phyloP scores from a whole-genome alignment of 2,797 vertebrate genomes.

The Myotis daubentonii region DNA sequence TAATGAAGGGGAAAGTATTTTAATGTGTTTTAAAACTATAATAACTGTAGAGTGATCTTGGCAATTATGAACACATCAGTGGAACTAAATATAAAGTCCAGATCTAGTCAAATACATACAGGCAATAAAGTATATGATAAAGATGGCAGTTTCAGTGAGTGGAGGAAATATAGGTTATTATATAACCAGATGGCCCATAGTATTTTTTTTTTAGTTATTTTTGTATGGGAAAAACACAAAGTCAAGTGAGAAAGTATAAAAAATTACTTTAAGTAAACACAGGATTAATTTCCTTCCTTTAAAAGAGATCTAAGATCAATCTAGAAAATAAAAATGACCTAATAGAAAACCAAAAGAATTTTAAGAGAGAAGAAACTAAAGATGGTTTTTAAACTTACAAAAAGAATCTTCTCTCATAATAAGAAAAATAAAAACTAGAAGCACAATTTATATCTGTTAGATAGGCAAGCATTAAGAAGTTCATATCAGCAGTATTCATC shows the following conservation, averaged over 20 bases:
- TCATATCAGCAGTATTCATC: not conserved
- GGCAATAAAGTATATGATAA: not conserved
- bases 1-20: not conserved
- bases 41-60: not conserved
- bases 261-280: slow-evolving; percentile 8
- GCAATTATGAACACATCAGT: slow-evolving; percentile 15
- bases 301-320: not conserved
- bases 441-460: not conserved
- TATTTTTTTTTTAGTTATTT: not conserved
- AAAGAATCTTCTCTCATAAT: not conserved
- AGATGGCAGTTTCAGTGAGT: not conserved
- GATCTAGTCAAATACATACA: slow-evolving; percentile 2
- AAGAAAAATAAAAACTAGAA: slow-evolving; percentile 28
- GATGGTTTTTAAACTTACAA: not conserved
- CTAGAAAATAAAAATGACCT: slow-evolving; percentile 41
- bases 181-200: not conserved
- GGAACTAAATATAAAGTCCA: slow-evolving; percentile 16
- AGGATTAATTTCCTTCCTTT: slow-evolving; percentile 20
- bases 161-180: not conserved
- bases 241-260: slow-evolving; percentile 21
- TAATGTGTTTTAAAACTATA: slow-evolving; percentile 50
- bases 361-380: slow-evolving; percentile 15
- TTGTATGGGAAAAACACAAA: not conserved
- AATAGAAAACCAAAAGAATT: slow-evolving; percentile 10
- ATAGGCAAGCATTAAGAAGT: not conserved